These are phyloP conservation scores for Clarias platycephalus DNA, from an alignment of 2,797 vertebrate genomes.

Conservation along the genomic window DNA sequence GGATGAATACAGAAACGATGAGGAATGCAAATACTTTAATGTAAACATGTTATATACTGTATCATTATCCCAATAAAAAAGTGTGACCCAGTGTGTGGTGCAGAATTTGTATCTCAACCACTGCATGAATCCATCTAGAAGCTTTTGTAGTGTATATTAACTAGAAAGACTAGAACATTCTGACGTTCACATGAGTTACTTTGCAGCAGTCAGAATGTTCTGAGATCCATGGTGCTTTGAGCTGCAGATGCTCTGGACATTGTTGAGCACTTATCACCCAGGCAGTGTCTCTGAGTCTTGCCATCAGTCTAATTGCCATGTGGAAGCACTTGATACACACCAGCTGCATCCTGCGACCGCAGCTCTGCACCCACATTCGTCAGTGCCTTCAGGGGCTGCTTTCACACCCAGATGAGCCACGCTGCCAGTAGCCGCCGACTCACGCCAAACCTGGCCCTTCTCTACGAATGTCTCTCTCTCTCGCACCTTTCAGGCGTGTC, in stretches of 20 bases:
- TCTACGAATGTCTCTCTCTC: slow-evolving; percentile 21
- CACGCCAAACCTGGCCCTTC: slow-evolving; percentile 36
- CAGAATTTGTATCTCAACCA: too few relatives aligned
- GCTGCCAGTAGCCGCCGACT: slow-evolving; percentile 59
- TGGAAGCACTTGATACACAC: slow-evolving; percentile 71
- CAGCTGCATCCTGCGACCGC: slow-evolving; percentile 78
- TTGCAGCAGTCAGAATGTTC: background rate
- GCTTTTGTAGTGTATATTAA: background rate
- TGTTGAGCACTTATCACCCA: slow-evolving; percentile 48
- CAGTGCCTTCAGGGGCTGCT: slow-evolving; percentile 60
- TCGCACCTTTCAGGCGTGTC: background rate
- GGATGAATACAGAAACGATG: background rate
- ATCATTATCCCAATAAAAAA: background rate
- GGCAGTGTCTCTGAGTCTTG: slow-evolving; percentile 56
- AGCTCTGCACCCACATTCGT: slow-evolving; percentile 70
- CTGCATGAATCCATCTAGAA: background rate
- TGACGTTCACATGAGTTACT: background rate
- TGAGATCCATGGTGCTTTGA: background rate
- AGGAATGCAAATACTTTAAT: background rate
- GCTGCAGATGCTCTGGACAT: slow-evolving; percentile 56
- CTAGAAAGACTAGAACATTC: background rate
- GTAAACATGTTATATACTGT: background rate
- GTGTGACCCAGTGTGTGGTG: background rate
- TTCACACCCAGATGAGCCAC: slow-evolving; percentile 62
- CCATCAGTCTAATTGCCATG: slow-evolving; percentile 70